phyloP scores from a whole-genome alignment of 2,113 vertebrate genomes.

The Romanogobio albipinnatus region DNA sequence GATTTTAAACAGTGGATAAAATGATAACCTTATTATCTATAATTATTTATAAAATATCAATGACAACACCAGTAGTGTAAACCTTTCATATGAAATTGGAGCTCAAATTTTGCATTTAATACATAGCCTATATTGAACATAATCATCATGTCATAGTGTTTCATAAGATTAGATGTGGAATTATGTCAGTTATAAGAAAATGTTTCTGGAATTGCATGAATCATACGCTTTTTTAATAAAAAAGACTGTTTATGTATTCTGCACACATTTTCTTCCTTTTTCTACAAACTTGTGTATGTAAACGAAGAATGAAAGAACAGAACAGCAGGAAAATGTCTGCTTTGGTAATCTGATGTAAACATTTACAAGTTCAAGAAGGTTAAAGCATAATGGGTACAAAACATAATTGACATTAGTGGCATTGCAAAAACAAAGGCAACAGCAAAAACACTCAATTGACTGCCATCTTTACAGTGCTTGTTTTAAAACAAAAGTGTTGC shows the following conservation, averaged over 20 bases:
- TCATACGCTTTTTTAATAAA: neutral
- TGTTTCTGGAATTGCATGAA: neutral
- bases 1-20: neutral
- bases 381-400: neutral
- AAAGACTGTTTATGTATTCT: neutral
- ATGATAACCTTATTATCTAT: neutral
- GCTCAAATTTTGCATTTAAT: neutral
- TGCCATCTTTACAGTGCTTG: conserved; percentile 17
- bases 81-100: neutral
- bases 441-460: neutral
- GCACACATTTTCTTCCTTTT: neutral
- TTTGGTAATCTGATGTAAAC: conserved; percentile 41
- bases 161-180: neutral
- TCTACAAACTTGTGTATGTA: neutral
- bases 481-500: neutral
- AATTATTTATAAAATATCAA: neutral
- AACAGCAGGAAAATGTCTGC: conserved; percentile 39
- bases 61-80: neutral
- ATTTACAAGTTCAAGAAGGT: conserved; percentile 17
- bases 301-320: neutral
- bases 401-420: conserved; percentile 5
- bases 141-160: neutral
- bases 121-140: neutral
- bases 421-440: neutral
- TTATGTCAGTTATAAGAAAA: conserved; percentile 11